Evolutionary conservation across 2,797 vertebrate species (phyloP).

Genomic region (Sebastes hopkinsi): DNA sequence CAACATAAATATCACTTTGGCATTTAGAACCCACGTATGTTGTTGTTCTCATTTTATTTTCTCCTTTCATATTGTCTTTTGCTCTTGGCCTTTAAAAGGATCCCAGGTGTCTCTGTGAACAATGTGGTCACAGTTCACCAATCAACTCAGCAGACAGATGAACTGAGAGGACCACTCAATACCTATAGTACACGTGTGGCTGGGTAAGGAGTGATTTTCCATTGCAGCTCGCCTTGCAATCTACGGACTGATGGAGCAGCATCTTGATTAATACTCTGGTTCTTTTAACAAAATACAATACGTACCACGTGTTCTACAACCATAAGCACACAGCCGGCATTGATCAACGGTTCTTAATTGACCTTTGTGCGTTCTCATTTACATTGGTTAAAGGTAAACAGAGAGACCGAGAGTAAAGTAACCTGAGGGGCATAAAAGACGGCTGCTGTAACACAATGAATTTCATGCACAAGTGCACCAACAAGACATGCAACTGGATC

Average conservation of each 20-base stretch:
- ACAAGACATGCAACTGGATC: conserved; percentile 48
- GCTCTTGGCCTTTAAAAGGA: not conserved
- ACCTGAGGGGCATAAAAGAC: conserved; percentile 22
- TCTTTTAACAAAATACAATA: not conserved
- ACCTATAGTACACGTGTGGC: not conserved
- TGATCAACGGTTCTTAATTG: conserved; percentile 23
- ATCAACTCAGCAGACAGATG: not conserved
- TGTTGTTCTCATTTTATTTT: not conserved
- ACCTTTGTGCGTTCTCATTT: conserved; percentile 17
- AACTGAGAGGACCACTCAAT: not conserved
- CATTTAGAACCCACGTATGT: not conserved
- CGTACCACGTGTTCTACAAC: not conserved
- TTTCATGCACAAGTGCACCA: conserved; percentile 60
- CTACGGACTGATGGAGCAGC: not conserved
- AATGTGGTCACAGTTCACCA: conserved; percentile 3
- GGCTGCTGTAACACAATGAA: conserved; percentile 50
- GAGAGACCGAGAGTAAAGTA: conserved; percentile 5
- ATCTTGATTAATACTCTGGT: not conserved
- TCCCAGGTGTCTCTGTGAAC: not conserved
- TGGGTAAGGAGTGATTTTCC: not conserved
- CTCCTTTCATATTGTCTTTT: not conserved
- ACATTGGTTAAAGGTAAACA: conserved; percentile 30
- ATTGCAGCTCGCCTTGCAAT: not conserved
- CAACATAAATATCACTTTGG: not conserved
- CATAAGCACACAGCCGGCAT: not conserved